Evolutionary conservation across 2,888 invertebrate genomes (phyloP), one percentile per base, ranked within the genome.

Genomic region (Camptogramma bilineatum): DNA sequence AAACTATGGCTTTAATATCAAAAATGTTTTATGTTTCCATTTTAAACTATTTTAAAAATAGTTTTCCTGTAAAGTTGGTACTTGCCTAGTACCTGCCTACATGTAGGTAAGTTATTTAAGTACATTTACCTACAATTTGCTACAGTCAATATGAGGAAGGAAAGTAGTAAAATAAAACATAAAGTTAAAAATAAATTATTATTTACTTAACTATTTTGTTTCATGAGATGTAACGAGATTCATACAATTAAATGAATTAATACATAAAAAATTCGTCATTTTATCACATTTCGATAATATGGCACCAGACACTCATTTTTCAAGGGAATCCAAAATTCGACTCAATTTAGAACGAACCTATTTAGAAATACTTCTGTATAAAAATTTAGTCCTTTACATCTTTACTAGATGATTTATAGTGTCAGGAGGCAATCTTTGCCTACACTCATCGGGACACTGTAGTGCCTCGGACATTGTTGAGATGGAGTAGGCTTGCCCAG

Each of bases 261-360:
- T 66, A 71, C 67, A 69, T 57, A 61, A 63, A 48, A 67, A 69
- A 72, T 70, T 71, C 68, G 69, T 74, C 61, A 71, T 70, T 73
- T 73, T 78, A 78, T 78, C 78, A 78, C 78, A 78, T 69, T 75
- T 65, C 53, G 61, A 72, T 73, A 70, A 73, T 70, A 76, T 68
- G 74, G 75, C 75, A 62, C 54, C 62, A 60, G 57, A 69, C 64
- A 67, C 63, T 57, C 56, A n/a, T 71, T 24, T 46, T 18, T 17
- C 8, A 47, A 55, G 13, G 13, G 5, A 31, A 28, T n/a, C 31
- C 47, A 46, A 53, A 21, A 53, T 24, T 4, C 17, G 10, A 17
- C 34, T 10, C 13, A 39, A 39, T 39, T 39, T 39, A 39, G 34
- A 34, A 39, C 8, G 8, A 2, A 39, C 13, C 1, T 28, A 7